Base-by-base conservation (phyloP, 1,140 invertebrate genomes). In the Streblospio benedicti region DNA sequence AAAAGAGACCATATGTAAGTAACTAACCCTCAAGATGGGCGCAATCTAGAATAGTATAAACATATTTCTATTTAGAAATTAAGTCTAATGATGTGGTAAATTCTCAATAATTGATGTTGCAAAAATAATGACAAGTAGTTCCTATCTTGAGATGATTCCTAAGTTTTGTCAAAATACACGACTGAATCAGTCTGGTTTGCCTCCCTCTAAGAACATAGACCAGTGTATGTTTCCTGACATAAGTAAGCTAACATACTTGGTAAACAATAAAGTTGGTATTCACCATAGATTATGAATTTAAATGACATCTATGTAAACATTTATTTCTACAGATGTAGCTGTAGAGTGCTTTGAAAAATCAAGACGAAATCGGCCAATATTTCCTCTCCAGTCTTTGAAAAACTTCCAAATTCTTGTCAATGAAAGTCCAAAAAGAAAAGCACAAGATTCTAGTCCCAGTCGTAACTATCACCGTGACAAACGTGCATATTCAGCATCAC, bases 1-100 rank as follows among this genome's bases (percentile, higher is more conserved):
- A 0, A 68, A 74, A 58, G 71, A 77, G 56, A 63, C 70, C 4
- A 38, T 78, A 14, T 63, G 76, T 78, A 69, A 65, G 70, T 69
- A n/a, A 18, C 23, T 50, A n/a, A 12, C 16, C 23, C 2, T 53
- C 25, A 20, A n/a, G n/a, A 9, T 38, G 25, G 5, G 23, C 45
- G 6, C 6, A 12, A 9, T 9, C 6, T 12, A 9, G 6, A 16
- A 49, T 12, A 49, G 23, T 49, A 16, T 16, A 16, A 6, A 16
- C 45, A 12, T 16, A 49, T 49, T 16, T 49, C 12, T 1, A 27
- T 54, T 32, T n/a, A 16, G 20, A 18, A 12, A 9, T 12, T 9
- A 41, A 41, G 35, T 9, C 33, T 2, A 35, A 31, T 16, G 6
- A 32, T 18, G 52, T n/a, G 2, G 5, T 23, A 50, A 6, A 1